A percentile compares a stretch with the other conserved stretches of the same genome.
Conservation (phyloP, 2,888 invertebrate genomes). For the Ichneumoninae sp. region DNA sequence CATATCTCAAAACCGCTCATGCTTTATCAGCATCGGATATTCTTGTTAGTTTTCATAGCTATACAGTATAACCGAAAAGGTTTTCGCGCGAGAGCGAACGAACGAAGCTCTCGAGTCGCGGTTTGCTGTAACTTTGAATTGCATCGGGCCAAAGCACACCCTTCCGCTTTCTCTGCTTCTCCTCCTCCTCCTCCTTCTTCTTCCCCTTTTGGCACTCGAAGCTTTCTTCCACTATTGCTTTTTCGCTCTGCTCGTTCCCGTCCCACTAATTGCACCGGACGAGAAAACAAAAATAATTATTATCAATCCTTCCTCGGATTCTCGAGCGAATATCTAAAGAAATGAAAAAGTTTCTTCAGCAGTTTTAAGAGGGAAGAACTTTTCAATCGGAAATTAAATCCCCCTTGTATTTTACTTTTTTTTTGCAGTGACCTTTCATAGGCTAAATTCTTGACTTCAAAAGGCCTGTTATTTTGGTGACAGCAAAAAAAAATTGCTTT, state of each 20-base stretch:
- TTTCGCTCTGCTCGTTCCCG: background rate
- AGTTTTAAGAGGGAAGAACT: background rate
- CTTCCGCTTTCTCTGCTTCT: conserved; percentile 1
- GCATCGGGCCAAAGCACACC: conserved; percentile 30
- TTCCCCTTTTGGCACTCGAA: background rate
- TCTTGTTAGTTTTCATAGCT: conserved; percentile 51
- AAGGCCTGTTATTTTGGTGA: background rate
- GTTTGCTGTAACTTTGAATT: conserved; percentile 56
- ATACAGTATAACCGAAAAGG: conserved; percentile 8
- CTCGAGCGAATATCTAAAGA: conserved; percentile 22
- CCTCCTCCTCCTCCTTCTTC: background rate
- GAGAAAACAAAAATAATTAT: conserved; percentile 30
- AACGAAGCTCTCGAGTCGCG: conserved; percentile 52
- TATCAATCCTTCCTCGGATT: conserved; percentile 20
- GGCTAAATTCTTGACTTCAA: background rate
- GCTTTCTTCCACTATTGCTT: background rate
- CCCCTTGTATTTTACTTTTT: background rate
- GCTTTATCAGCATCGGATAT: conserved; percentile 45
- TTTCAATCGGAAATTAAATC: background rate
- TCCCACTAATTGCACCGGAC: conserved; percentile 36
- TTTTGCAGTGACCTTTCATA: background rate
- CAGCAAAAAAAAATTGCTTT: background rate
- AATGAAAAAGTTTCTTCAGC: background rate
- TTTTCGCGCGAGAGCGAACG: conserved; percentile 34
- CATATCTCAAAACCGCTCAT: conserved; percentile 47